These are phyloP conservation scores for Chydorus sphaericus DNA, from an alignment of 2,888 invertebrate genomes.

Conservation along the genomic window DNA sequence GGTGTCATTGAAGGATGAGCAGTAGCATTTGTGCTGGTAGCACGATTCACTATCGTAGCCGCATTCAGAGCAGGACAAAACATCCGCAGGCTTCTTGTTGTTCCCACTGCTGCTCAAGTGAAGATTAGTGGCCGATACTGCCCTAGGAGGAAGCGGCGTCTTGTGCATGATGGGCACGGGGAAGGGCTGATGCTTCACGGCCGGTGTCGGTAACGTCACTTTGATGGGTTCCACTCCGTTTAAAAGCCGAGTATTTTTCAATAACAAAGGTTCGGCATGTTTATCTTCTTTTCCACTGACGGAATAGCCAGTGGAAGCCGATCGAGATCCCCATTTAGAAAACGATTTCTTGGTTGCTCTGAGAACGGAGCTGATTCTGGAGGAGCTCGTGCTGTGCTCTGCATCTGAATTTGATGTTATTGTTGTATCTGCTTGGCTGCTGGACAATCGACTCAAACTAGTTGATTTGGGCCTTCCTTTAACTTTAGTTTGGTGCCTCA, in stretches of 20 bases:
- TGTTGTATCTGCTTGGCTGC: background rate
- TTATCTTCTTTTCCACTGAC: background rate
- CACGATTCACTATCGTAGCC: conserved; percentile 72
- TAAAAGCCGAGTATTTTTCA: too few species aligned
- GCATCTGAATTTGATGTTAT: conserved; percentile 15
- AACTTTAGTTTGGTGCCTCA: conserved; percentile 54
- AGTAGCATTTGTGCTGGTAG: conserved; percentile 62
- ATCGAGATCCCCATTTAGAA: conserved; percentile 18
- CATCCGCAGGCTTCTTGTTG: conserved; percentile 2
- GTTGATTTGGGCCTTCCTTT: conserved; percentile 6
- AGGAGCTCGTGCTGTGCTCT: conserved; percentile 18
- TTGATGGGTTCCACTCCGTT: background rate
- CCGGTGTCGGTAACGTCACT: background rate
- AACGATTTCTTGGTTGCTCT: conserved; percentile 21
- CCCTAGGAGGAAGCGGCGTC: conserved; percentile 12
- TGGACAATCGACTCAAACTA: background rate
- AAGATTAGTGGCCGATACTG: background rate
- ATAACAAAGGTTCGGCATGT: background rate
- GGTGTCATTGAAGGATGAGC: conserved; percentile 41
- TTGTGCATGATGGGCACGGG: background rate
- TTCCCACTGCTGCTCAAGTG: background rate
- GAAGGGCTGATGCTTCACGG: background rate
- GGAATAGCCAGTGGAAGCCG: conserved; percentile 4
- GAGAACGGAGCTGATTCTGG: conserved; percentile 18
- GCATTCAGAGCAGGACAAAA: conserved; percentile 64